Percentiles rank a stretch among this genome's conserved stretches.
These are phyloP conservation scores for Eulacestoma nigropectus DNA, from an alignment of 2,113 vertebrate species.

Conservation along the genomic window DNA sequence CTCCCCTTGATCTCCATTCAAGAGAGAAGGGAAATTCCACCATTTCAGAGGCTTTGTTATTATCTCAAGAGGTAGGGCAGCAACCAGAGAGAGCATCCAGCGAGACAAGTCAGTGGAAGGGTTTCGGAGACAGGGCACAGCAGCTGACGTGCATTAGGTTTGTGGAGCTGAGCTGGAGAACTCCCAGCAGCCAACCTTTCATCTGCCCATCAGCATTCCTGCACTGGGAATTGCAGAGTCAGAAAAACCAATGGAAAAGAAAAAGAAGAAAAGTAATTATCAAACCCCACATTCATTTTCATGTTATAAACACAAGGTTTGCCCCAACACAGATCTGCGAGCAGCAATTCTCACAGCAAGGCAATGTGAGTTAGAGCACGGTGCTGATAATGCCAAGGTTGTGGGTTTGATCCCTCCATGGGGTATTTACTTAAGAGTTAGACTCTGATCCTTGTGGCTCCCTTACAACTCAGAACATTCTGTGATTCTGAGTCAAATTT, in stretches of 20 bases:
- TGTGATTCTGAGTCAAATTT: neutral
- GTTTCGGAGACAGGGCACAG: neutral
- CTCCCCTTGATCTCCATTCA: constrained; percentile 10
- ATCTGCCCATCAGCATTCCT: neutral
- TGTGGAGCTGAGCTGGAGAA: neutral
- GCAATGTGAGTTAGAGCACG: neutral
- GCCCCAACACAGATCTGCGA: neutral
- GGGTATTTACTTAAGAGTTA: neutral
- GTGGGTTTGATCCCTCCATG: neutral
- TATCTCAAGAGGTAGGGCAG: neutral
- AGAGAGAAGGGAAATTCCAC: constrained; percentile 17
- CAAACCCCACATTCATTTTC: neutral
- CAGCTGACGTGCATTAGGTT: neutral
- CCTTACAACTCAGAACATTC: neutral
- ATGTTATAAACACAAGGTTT: neutral
- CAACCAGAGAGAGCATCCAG: neutral
- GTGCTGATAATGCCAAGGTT: neutral
- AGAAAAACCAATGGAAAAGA: neutral
- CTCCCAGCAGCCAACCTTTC: neutral
- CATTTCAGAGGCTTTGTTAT: neutral
- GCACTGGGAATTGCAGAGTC: neutral
- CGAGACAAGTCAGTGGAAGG: neutral
- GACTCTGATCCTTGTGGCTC: neutral
- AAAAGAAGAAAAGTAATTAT: neutral
- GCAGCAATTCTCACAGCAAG: neutral